A percentile compares a stretch with the other conserved stretches of the same genome.
These are phyloP conservation scores for Thecophora atra DNA, from an alignment of 2,888 invertebrate genomes.

Conservation along the genomic window DNA sequence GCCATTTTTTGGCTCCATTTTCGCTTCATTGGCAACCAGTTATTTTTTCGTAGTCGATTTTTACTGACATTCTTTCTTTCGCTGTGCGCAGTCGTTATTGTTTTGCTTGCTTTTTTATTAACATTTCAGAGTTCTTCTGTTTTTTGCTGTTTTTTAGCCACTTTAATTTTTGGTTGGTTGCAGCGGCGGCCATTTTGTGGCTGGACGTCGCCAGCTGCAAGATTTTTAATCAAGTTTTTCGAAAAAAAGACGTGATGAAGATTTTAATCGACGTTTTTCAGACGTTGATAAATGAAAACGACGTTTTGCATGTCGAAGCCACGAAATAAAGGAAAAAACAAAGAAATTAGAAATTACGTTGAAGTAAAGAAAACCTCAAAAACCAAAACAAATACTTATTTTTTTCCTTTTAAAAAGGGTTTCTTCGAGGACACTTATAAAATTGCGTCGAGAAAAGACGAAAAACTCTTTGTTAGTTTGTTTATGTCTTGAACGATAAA, in stretches of 20 bases:
- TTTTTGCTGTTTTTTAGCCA: not conserved
- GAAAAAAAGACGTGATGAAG: too few relatives aligned
- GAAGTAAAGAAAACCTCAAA: not conserved
- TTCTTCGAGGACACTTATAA: slow-evolving; percentile 21
- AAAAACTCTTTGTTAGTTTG: slow-evolving; percentile 8
- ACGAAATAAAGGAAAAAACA: not conserved
- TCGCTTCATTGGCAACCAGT: too few relatives aligned
- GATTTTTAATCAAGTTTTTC: not conserved
- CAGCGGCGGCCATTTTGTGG: not conserved
- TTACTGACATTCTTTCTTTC: too few relatives aligned
- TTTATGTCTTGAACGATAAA: not conserved
- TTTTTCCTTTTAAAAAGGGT: not conserved
- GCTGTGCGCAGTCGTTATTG: too few relatives aligned
- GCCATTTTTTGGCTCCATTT: not conserved
- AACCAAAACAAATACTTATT: not conserved
- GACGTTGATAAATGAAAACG: not conserved
- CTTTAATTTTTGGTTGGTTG: not conserved
- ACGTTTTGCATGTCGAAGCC: not conserved
- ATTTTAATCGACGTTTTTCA: too few relatives aligned
- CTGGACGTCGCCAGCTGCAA: not conserved
- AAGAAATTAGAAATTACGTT: too few relatives aligned
- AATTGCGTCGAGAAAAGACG: not conserved
- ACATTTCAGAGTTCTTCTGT: not conserved
- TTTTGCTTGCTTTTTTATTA: not conserved
- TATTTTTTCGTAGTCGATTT: too few relatives aligned